Conservation (phyloP, 2,888 invertebrate species). For the Nemapogon koenigi region DNA sequence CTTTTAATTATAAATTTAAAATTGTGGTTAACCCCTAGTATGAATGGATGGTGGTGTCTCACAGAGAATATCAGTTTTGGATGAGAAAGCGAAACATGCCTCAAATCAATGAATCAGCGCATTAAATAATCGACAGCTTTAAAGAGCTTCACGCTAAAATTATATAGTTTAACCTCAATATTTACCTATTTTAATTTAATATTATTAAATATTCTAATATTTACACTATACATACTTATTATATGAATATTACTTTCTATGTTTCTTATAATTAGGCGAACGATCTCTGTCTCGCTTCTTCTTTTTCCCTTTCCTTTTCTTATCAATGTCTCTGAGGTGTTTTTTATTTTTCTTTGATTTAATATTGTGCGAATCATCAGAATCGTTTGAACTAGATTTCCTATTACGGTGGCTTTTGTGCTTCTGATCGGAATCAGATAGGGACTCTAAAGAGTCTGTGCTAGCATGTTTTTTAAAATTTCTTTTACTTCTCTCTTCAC, state of each 20-base stretch:
- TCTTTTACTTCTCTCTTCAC: constrained; percentile 21
- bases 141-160: too few relatives aligned
- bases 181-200: too few relatives aligned
- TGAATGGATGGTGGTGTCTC: too few relatives aligned
- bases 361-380: constrained; percentile 27
- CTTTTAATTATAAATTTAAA: too few relatives aligned
- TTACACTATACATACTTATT: constrained; percentile 15
- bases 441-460: constrained; percentile 31
- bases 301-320: constrained; percentile 65
- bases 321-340: constrained; percentile 57
- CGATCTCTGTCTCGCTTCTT: constrained; percentile 59
- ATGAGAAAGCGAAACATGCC: too few relatives aligned
- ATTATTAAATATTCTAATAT: too few relatives aligned
- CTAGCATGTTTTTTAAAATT: constrained; percentile 28
- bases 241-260: constrained; percentile 40
- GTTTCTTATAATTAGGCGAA: constrained; percentile 55
- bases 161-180: too few relatives aligned
- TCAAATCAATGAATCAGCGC: too few relatives aligned
- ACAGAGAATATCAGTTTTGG: too few relatives aligned
- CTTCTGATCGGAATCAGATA: constrained; percentile 28
- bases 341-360: constrained; percentile 34
- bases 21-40: too few relatives aligned
- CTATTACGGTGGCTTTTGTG: constrained; percentile 26
- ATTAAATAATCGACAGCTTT: too few relatives aligned
- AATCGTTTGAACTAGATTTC: constrained; percentile 25